Conservation (phyloP, 2,113 vertebrate species). For the Bos indicus region DNA sequence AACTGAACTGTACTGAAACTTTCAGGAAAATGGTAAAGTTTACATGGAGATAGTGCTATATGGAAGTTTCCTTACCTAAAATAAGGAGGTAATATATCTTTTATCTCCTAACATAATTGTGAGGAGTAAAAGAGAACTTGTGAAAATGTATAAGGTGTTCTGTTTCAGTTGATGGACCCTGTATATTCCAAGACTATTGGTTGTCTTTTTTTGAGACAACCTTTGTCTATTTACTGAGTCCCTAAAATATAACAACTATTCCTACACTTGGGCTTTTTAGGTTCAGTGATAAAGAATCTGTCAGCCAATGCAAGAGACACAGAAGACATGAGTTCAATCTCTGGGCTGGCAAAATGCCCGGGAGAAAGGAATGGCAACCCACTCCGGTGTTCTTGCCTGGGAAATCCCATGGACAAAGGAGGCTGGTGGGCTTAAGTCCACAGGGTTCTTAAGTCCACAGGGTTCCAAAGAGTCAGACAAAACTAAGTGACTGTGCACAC, state of each 20-base stretch:
- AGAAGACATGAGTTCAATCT: not conserved
- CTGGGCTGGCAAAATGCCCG: not conserved
- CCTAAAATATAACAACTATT: not conserved
- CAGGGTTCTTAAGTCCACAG: not conserved
- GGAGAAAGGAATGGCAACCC: not conserved
- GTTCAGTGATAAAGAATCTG: not conserved
- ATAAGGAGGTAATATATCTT: not conserved
- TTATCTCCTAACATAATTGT: not conserved
- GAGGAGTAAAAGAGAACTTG: not conserved
- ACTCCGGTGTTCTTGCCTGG: not conserved
- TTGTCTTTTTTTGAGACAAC: not conserved
- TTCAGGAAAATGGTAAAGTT: not conserved
- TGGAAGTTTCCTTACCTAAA: not conserved
- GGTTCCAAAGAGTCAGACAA: not conserved
- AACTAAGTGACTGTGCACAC: not conserved
- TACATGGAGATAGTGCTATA: accelerated
- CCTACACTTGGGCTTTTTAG: not conserved
- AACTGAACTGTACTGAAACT: not conserved
- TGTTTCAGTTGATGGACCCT: too few relatives aligned
- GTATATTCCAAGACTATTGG: not conserved
- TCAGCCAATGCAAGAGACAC: not conserved
- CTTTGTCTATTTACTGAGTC: not conserved
- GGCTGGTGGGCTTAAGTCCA: not conserved
- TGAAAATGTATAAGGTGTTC: not conserved
- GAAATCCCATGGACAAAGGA: not conserved